Conservation (phyloP, 1,140 invertebrate species). For the Cyclargus thomasi region DNA sequence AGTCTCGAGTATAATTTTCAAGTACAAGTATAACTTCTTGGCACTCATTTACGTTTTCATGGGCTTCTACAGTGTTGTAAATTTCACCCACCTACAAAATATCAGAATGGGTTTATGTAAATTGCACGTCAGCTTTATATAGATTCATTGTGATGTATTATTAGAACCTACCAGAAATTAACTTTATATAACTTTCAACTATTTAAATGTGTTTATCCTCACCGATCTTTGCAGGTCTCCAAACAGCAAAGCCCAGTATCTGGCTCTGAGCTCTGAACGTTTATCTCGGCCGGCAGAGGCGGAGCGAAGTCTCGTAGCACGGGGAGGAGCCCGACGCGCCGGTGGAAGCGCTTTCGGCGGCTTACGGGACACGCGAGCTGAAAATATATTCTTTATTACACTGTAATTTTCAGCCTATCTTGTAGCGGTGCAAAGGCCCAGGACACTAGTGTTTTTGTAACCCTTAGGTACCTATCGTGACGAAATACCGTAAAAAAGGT, state of each 20-base stretch:
- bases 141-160: too few species aligned
- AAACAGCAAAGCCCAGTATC: conserved; percentile 97
- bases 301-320: conserved; percentile 79
- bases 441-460: too few species aligned
- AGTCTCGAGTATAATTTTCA: conserved; percentile 95
- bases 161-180: too few species aligned
- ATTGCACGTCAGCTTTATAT: too few species aligned
- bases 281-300: conserved; percentile 91
- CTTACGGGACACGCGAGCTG: conserved; percentile 72
- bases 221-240: conserved; percentile 94
- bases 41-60: conserved; percentile 86
- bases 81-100: conserved; percentile 80
- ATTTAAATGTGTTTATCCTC: conserved; percentile 58
- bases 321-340: conserved; percentile 40
- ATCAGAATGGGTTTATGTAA: not conserved
- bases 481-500: too few species aligned
- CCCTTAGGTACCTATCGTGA: too few species aligned
- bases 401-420: too few species aligned
- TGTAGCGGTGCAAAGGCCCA: too few species aligned
- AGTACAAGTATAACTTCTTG: conserved; percentile 95
- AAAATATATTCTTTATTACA: not conserved
- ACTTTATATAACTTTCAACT: too few species aligned
- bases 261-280: conserved; percentile 88
- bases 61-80: conserved; percentile 86
- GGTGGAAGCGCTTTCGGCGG: conserved; percentile 74